These are phyloP conservation scores for Platycnemis pennipes DNA, from an alignment of 2,888 invertebrate genomes.

Conservation along the genomic window DNA sequence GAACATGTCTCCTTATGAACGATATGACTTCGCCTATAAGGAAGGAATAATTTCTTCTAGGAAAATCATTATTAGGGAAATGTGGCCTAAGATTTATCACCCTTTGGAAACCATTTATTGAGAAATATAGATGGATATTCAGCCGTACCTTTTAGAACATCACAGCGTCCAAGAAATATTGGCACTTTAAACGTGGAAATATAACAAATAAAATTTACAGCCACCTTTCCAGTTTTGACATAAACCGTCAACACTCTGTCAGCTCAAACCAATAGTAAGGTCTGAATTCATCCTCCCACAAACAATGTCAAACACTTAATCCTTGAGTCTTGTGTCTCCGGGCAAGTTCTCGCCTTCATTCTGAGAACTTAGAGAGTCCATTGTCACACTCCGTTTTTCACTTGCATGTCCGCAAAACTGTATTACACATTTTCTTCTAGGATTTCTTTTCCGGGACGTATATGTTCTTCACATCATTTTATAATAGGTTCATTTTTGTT, in stretches of 20 bases:
- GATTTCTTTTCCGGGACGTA: neutral
- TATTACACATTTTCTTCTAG: neutral
- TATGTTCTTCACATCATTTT: neutral
- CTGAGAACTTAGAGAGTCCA: neutral
- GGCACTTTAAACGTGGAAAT: slow-evolving; percentile 56
- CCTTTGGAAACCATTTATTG: slow-evolving; percentile 62
- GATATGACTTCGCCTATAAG: no score
- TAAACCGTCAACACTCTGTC: neutral
- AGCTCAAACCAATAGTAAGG: neutral
- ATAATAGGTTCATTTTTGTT: neutral
- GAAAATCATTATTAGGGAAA: no score
- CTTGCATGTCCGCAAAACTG: neutral
- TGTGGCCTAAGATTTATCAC: neutral
- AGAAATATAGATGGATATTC: slow-evolving; percentile 65
- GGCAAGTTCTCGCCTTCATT: no score
- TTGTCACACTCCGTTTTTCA: neutral
- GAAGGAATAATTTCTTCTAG: no score
- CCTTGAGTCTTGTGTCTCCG: no score
- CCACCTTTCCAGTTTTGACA: slow-evolving; percentile 12
- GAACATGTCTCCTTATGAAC: no score
- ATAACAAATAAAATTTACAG: slow-evolving; percentile 56
- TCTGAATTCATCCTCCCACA: neutral
- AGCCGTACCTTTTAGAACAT: slow-evolving; percentile 48
- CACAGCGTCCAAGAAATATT: slow-evolving; percentile 47
- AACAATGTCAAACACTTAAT: neutral